phyloP scores from a whole-genome alignment of 2,888 invertebrate species.

The Hypomecis punctinalis region DNA sequence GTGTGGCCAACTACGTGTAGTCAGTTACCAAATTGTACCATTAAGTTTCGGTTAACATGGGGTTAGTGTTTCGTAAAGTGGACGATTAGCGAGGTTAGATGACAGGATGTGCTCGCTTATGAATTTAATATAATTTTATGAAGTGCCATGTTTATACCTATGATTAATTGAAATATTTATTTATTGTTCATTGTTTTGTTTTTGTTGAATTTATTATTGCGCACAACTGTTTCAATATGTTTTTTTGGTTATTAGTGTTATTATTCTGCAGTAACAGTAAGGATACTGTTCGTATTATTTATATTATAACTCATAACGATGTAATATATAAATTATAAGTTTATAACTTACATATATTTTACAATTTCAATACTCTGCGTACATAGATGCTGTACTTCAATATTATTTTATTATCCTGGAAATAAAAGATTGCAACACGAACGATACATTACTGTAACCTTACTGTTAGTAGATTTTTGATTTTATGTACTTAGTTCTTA shows the following conservation, averaged over 20 bases:
- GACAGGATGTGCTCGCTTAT: slow-evolving; percentile 29
- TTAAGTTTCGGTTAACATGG: too few relatives aligned
- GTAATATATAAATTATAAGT: too few relatives aligned
- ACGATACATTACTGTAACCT: not conserved
- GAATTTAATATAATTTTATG: slow-evolving; percentile 40
- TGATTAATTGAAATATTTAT: slow-evolving; percentile 24
- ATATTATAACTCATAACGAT: not conserved
- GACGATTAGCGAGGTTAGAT: slow-evolving; percentile 23
- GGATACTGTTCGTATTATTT: not conserved
- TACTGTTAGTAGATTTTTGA: slow-evolving; percentile 18
- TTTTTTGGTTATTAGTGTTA: slow-evolving; percentile 1
- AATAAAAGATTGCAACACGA: not conserved
- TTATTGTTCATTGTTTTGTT: slow-evolving; percentile 34
- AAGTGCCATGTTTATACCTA: slow-evolving; percentile 49
- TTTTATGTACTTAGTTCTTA: slow-evolving; percentile 28
- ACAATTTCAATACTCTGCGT: too few relatives aligned
- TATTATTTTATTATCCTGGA: too few relatives aligned
- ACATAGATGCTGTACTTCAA: too few relatives aligned
- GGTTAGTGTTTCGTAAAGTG: slow-evolving; percentile 7
- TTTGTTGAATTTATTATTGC: slow-evolving; percentile 29
- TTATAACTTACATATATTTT: too few relatives aligned
- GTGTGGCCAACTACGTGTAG: too few relatives aligned
- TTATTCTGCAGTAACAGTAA: slow-evolving; percentile 16
- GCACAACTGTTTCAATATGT: slow-evolving; percentile 26
- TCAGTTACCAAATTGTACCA: not conserved